These are phyloP conservation scores for Yasuhikotakia modesta DNA, from an alignment of 2,797 vertebrate genomes.

Conservation along the genomic window DNA sequence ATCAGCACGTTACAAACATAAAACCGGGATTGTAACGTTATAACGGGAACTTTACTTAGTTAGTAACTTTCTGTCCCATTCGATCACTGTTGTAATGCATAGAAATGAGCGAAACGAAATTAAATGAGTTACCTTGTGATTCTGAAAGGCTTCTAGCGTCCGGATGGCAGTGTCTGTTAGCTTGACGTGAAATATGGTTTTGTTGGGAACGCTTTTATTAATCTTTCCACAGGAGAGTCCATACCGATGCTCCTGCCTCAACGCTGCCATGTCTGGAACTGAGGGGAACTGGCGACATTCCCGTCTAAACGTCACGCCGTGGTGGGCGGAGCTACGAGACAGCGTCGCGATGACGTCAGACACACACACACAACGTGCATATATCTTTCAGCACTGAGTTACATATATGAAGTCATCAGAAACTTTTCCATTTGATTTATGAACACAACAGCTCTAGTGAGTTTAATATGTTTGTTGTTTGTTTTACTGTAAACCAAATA, in stretches of 20 bases:
- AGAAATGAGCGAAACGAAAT: slow-evolving; percentile 18
- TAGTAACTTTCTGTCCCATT: slow-evolving; percentile 26
- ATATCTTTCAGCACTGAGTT: not conserved
- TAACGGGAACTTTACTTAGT: slow-evolving; percentile 9
- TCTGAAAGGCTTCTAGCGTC: slow-evolving; percentile 81
- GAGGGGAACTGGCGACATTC: slow-evolving; percentile 74
- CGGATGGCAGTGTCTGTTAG: slow-evolving; percentile 84
- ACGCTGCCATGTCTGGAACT: slow-evolving; percentile 82
- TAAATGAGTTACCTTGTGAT: slow-evolving; percentile 75
- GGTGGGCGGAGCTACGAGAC: slow-evolving; percentile 66
- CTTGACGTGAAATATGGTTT: slow-evolving; percentile 81
- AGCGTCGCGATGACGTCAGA: slow-evolving; percentile 43
- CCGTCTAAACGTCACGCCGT: slow-evolving; percentile 71
- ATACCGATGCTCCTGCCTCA: slow-evolving; percentile 80
- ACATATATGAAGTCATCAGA: not conserved
- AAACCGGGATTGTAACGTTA: not conserved
- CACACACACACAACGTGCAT: slow-evolving; percentile 17
- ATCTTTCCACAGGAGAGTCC: slow-evolving; percentile 80
- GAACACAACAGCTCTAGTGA: not conserved
- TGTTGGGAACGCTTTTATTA: slow-evolving; percentile 73
- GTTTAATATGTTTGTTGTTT: not conserved
- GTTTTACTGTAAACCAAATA: not conserved
- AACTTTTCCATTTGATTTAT: not conserved
- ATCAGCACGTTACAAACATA: slow-evolving; percentile 11
- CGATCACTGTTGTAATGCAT: not conserved